phyloP scores from a whole-genome alignment of 2,888 invertebrate species.

The Helobdella robusta region DNA sequence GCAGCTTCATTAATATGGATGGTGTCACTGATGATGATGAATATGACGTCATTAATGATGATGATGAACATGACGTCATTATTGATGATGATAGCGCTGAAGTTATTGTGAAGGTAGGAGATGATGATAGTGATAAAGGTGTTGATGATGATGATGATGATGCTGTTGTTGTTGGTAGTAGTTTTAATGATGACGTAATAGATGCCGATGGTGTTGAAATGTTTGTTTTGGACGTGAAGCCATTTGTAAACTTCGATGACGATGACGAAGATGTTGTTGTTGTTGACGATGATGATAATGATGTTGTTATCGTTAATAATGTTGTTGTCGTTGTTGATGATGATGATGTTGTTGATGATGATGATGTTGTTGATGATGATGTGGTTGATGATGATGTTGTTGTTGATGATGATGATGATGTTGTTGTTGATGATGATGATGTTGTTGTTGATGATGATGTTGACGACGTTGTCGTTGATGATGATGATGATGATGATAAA shows the following conservation, averaged over 20 bases:
- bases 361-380: slow-evolving; percentile 6
- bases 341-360: slow-evolving; percentile 13
- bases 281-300: slow-evolving; percentile 7
- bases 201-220: no score
- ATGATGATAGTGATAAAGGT: neutral
- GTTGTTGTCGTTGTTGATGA: no score
- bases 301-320: no score
- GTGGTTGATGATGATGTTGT: no score
- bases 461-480: neutral
- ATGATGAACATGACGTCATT: slow-evolving; percentile 1
- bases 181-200: no score
- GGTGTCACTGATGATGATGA: slow-evolving; percentile 1
- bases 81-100: neutral
- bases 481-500: no score
- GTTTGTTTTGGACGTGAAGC: no score
- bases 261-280: slow-evolving; percentile 17
- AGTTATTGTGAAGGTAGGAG: neutral
- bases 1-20: no score
- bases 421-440: slow-evolving; percentile 18
- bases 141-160: neutral
- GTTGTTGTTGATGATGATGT: neutral
- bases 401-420: slow-evolving; percentile 10
- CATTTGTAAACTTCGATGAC: no score
- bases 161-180: no score
- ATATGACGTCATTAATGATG: slow-evolving; percentile 8